Evolutionary conservation across 2,888 invertebrate species (phyloP), one percentile per base, ranked within the genome.

Genomic region (Chymomyza caudatula): DNA sequence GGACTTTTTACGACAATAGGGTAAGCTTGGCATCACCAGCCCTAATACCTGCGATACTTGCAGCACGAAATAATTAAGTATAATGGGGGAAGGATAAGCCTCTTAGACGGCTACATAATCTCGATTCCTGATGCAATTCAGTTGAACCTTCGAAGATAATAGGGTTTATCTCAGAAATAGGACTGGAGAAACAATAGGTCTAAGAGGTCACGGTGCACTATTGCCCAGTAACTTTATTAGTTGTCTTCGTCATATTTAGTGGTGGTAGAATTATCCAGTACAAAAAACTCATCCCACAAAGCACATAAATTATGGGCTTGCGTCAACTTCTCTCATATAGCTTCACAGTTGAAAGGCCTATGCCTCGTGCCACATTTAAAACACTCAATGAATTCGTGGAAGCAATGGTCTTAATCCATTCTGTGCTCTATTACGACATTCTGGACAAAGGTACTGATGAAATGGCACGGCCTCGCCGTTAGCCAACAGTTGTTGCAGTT

Each of bases 341-440:
- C 97, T 87, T 97, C 96, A 96, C 97, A 97, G 81, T 94, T 95
- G 62, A 97, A 93, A 74, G 96, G 92, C 88, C 97, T 97, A 78
- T 93, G 22, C 96, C 91, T 82, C 95, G 95, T 1, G 94, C 95
- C 3, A 94, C 93, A 87, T 95, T 93, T 88, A 96, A 96, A 0
- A 87, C 65, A 4, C 58, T 43, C 0, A 87, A 42, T 0, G 59
- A 25, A 8, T 69, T 43, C 0, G 70, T 65, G 2, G 47, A 25
- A 1, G 54, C 8, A 42, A 15, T 65, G 0, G 72, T 62, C 3
- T 49, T 49, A 0, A 85, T 67, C 87, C 87, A 87, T 0, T 74
- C 65, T 15, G 1, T 17, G 62, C 43, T 57, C 67, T 49, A 59
- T 59, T 23, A 54, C 87, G 87, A 49, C 82, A 87, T 0, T 4